Base-by-base conservation (phyloP, 2,888 invertebrate species). In the Subacronicta megacephala region DNA sequence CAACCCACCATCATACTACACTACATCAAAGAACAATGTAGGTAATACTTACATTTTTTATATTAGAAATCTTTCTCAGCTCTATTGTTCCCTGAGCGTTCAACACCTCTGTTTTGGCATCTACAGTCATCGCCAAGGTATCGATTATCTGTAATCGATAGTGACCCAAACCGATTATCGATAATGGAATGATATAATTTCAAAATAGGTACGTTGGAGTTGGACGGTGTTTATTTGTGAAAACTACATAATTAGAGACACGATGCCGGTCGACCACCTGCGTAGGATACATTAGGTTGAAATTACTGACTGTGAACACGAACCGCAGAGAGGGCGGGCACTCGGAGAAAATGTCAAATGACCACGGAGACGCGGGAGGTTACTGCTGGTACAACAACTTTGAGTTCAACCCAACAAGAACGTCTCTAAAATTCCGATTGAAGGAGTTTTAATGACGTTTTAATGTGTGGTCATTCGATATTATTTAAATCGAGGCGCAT, bases 241-340 rank as follows among this genome's bases (percentile, higher is more conserved):
- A 77, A 78, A 78, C 52, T 64, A 73, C 61, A 75, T 78, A 75
- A 80, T 82, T 76, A 81, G 59, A 75, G 72, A 59, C 59, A 33
- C 55, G 52, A 59, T 31, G 64, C 56, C 67, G 56, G 35, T 53
- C 65, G 84, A 77, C 83, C 84, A 83, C 83, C 84, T 72, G 78
- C 78, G 68, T 70, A 59, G 76, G 62, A 64, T 45, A 72, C 68
- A 80, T 82, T 81, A 75, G 52, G 53, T 70, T 40, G 62, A 62
- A 75, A 77, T 78, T 63, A 77, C 69, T 49, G 47, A 63, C 61
- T 54, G 50, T 60, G 58, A 55, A 60, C 65, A 59, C 58, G 52
- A 69, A 72, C 73, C 72, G 64, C 66, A 59, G 61, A 43, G 43
- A 17, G 56, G 45, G 42, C 35, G 44, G 29, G 23, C 43, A 56